Evolutionary conservation across 37 sponge, comb jelly and placozoan genomes (phyloP), one percentile per base, ranked within the genome.

Genomic region (Axinella damicornis): DNA sequence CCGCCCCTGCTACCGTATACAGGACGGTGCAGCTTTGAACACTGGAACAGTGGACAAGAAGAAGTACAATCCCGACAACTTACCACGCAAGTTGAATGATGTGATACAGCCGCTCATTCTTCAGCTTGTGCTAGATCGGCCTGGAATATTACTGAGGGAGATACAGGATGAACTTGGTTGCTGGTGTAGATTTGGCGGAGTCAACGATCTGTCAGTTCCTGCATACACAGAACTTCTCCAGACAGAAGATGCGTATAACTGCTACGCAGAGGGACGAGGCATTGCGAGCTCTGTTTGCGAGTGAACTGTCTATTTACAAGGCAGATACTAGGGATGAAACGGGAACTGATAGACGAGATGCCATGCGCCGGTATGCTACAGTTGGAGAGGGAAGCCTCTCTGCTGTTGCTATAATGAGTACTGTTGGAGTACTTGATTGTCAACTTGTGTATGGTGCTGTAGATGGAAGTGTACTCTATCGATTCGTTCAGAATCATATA

Each of bases 181-280:
- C 64, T 62, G 64, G 64, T 28, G 11, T 28, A 5, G 27, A 62
- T 28, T 24, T 62, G 28, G 64, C 64, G 4, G 28, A 24, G 11
- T 62, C 64, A 28, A 62, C 64, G 5, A 62, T 62, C 5, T 62
- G 64, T 62, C 64, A 62, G 12, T 24, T 62, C 11, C 64, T 62
- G 28, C 64, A 62, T 28, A 62, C 24, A 2, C 24, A 62, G 24
- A 27, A 27, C 64, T 62, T 62, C 11, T 62, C 64, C 24, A 62
- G 64, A 62, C 64, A 62, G 28, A 62, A 27, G 64, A 62, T 62
- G 64, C 64, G 64, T 11, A 24, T 62, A 62, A 28, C 27, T 62
- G 64, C 64, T 28, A 62, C 27, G 4, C 12, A 62, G 28, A 62
- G 64, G 28, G 64, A 62, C 28, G 64, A 46, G 46, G 46, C 46